Conservation (phyloP, 2,113 vertebrate species). For the Cettia cetti region DNA sequence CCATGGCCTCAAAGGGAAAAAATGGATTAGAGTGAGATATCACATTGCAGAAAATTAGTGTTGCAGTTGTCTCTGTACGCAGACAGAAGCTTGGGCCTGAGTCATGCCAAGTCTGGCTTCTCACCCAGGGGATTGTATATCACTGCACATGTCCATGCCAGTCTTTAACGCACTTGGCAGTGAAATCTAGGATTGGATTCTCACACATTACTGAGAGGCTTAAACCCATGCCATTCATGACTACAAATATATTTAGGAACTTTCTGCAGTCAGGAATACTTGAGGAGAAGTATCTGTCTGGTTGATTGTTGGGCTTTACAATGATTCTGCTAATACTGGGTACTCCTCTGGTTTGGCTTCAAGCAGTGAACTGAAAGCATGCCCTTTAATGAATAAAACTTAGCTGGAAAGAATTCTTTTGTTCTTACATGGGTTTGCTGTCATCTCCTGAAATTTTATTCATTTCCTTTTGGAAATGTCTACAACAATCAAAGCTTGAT, state of each 20-base stretch:
- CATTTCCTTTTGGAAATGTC: slow-evolving; percentile 47
- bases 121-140: neutral
- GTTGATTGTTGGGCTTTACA: neutral
- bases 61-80: neutral
- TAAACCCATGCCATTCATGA: neutral
- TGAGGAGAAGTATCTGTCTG: neutral
- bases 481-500: slow-evolving; percentile 6
- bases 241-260: neutral
- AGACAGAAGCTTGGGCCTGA: neutral
- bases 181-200: slow-evolving; percentile 16
- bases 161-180: neutral
- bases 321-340: neutral
- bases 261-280: neutral
- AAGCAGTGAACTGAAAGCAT: slow-evolving; percentile 30
- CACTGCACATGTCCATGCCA: slow-evolving; percentile 20
- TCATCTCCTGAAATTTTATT: slow-evolving; percentile 43
- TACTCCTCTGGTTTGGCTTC: slow-evolving; percentile 2
- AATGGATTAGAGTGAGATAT: slow-evolving; percentile 6
- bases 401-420: slow-evolving; percentile 25
- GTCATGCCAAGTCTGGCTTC: slow-evolving; percentile 6
- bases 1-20: neutral
- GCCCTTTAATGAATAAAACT: slow-evolving; percentile 1
- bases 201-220: slow-evolving; percentile 6
- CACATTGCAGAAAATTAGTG: slow-evolving; percentile 43
- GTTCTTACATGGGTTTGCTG: slow-evolving; percentile 37